Evolutionary conservation across 2,888 invertebrate species (phyloP).

Genomic region (Dicranocentrus wangi): DNA sequence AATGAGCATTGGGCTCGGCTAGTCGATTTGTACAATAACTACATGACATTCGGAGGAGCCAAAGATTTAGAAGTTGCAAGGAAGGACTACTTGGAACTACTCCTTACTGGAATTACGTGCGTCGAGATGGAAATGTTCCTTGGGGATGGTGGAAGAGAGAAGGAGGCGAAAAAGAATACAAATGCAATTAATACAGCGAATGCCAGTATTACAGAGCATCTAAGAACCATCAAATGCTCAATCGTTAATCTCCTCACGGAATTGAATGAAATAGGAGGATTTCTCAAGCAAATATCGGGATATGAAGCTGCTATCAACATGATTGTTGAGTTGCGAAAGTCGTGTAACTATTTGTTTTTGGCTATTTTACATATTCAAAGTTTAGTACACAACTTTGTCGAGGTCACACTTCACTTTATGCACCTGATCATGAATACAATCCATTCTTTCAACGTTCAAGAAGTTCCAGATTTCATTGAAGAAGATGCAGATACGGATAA

Average conservation of each 20-base stretch:
- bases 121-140: conserved; percentile 72
- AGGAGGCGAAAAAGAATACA: conserved; percentile 70
- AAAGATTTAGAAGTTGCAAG: conserved; percentile 61
- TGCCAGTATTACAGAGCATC: conserved; percentile 67
- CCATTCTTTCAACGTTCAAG: conserved; percentile 68
- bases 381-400: conserved; percentile 64
- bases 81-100: conserved; percentile 69
- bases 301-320: conserved; percentile 59
- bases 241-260: conserved; percentile 67
- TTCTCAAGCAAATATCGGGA: conserved; percentile 62
- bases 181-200: conserved; percentile 64
- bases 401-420: conserved; percentile 69
- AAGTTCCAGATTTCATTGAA: conserved; percentile 69
- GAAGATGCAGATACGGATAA: conserved; percentile 70
- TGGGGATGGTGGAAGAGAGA: conserved; percentile 69
- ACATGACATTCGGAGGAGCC: conserved; percentile 69
- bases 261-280: conserved; percentile 70
- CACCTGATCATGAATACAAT: conserved; percentile 71
- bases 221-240: conserved; percentile 68
- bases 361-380: conserved; percentile 68
- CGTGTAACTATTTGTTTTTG: conserved; percentile 68
- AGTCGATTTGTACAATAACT: conserved; percentile 67
- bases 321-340: conserved; percentile 60
- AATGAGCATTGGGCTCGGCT: conserved; percentile 70
- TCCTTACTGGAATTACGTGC: conserved; percentile 69